phyloP scores from a whole-genome alignment of 2,888 invertebrate species.

The Ichneumoninae sp. region DNA sequence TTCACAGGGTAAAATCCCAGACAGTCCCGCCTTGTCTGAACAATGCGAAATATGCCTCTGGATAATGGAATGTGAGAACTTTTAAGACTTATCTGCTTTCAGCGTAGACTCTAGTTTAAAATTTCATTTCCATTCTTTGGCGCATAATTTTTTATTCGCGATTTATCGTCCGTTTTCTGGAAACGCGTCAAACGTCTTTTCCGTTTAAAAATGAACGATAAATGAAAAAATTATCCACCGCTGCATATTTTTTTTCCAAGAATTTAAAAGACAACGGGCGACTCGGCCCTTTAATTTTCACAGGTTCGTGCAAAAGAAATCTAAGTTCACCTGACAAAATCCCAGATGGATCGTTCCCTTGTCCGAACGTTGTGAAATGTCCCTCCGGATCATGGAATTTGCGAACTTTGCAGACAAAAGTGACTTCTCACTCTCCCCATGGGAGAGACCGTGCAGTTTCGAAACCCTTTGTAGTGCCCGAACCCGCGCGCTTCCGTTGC shows the following conservation, averaged over 20 bases:
- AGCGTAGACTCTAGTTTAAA: neutral
- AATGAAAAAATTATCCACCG: neutral
- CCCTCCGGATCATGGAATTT: slow-evolving; percentile 6
- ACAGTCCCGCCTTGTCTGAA: neutral
- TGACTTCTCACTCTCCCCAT: neutral
- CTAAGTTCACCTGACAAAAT: neutral
- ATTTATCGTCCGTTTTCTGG: neutral
- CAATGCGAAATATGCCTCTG: neutral
- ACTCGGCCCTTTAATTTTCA: neutral
- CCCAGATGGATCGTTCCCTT: neutral
- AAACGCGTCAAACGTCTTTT: neutral
- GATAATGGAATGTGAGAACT: neutral
- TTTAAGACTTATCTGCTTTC: slow-evolving; percentile 29
- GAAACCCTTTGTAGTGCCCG: neutral
- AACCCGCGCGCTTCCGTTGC: slow-evolving; percentile 5
- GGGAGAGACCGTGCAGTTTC: neutral
- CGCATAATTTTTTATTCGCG: neutral
- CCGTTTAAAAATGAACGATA: neutral
- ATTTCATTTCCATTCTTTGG: neutral
- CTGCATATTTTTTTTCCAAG: neutral
- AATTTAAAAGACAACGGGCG: neutral
- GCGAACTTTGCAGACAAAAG: slow-evolving; percentile 1
- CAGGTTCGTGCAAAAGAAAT: neutral
- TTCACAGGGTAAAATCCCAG: neutral
- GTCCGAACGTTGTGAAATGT: neutral